These are phyloP conservation scores for Lates japonicus DNA, from an alignment of 2,797 vertebrate genomes.

Conservation along the genomic window DNA sequence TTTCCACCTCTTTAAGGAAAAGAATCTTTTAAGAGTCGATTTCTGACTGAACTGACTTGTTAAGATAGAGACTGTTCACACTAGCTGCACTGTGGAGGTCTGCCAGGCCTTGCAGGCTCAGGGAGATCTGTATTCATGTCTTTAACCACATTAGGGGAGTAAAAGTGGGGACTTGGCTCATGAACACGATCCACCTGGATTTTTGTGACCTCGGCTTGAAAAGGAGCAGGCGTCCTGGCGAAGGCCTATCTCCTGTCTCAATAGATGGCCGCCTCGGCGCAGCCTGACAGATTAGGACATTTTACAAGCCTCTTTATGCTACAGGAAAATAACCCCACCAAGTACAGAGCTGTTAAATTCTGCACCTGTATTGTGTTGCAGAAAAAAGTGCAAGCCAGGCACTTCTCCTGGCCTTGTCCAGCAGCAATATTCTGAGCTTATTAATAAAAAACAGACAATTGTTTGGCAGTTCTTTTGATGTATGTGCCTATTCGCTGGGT, in stretches of 20 bases:
- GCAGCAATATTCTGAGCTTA: constrained; percentile 82
- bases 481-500: constrained; percentile 79
- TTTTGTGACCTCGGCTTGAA: constrained; percentile 60
- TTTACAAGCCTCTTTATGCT: constrained; percentile 74
- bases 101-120: constrained; percentile 53
- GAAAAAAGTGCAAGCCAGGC: constrained; percentile 76
- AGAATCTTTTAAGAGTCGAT: background rate
- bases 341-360: constrained; percentile 67
- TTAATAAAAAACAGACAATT: constrained; percentile 86
- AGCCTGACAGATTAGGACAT: constrained; percentile 70
- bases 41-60: constrained; percentile 23
- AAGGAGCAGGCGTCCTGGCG: constrained; percentile 49
- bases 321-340: constrained; percentile 47
- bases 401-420: constrained; percentile 83
- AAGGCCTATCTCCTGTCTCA: constrained; percentile 47
- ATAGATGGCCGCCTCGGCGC: constrained; percentile 47
- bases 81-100: constrained; percentile 38
- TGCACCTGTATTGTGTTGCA: constrained; percentile 84
- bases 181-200: constrained; percentile 72
- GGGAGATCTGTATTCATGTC: constrained; percentile 63
- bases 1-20: constrained; percentile 1
- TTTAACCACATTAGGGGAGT: constrained; percentile 48
- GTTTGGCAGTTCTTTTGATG: constrained; percentile 85
- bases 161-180: constrained; percentile 52
- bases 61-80: constrained; percentile 47